Conservation (phyloP, 1,140 invertebrate species). For the Thereuonema tuberculata region DNA sequence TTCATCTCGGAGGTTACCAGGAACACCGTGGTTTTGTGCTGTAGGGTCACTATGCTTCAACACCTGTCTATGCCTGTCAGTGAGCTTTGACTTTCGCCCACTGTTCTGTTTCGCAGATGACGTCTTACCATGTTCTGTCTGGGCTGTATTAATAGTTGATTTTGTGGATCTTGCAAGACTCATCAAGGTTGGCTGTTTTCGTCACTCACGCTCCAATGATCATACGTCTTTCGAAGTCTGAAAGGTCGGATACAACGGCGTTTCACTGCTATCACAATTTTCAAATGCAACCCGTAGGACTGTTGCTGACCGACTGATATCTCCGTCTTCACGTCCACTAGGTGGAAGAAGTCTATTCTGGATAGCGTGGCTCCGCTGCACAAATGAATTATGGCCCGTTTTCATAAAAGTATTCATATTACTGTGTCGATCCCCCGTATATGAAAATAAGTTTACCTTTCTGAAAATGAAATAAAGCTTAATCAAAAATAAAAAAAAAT, state of each 20-base stretch:
- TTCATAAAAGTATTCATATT: too few relatives aligned
- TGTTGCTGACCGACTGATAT: neutral
- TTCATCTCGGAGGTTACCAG: neutral
- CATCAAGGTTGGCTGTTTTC: neutral
- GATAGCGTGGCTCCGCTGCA: too few relatives aligned
- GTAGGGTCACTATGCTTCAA: neutral
- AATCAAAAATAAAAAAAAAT: too few relatives aligned
- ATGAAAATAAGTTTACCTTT: too few relatives aligned
- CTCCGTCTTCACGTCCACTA: neutral
- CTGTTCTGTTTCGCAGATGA: neutral
- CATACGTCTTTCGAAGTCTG: neutral
- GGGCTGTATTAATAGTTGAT: neutral
- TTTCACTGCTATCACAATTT: neutral
- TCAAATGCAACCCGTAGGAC: neutral
- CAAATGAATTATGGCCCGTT: too few relatives aligned
- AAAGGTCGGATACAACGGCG: neutral
- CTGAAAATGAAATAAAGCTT: too few relatives aligned
- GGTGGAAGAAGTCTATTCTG: neutral
- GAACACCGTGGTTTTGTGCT: neutral
- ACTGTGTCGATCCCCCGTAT: too few relatives aligned
- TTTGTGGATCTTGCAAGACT: neutral
- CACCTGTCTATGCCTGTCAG: neutral
- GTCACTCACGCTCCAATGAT: neutral
- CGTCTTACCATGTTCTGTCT: neutral
- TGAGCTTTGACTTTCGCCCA: neutral